Base-by-base conservation (phyloP, 2,797 vertebrate genomes). In the Propithecus perrieri region DNA sequence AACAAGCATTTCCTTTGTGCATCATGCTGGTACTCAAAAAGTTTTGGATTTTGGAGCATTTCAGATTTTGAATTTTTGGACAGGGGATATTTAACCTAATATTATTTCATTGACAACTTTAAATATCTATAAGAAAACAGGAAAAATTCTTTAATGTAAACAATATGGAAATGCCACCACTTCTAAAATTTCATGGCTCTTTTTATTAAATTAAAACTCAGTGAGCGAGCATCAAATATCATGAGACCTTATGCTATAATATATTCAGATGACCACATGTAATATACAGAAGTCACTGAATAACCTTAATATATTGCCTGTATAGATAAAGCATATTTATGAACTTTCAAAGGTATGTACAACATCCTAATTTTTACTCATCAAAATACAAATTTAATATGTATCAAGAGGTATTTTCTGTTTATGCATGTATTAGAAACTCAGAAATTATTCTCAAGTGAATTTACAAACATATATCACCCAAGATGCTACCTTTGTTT, bases 51-150 rank as follows among this genome's bases (percentile, higher is more conserved):
- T 76, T 76, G 48, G 3, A n/a, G 20, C 18, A 26, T 55, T 78
- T 78, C 22, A 13, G 50, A 26, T 55, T 78, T 78, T 55, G 50
- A 24, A 55, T 53, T 55, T 55, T 78, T 8, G 11, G 12, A 78
- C 35, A 35, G 53, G n/a, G 33, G 22, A 78, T 35, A 53, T 30
- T 50, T 48, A 50, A 75, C 43, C 72, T 33, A 18, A 18, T 63
- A 71, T 57, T 87, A 85, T 81, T 30, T 97, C 55, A 76, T 38
- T 81, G 69, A 4, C 28, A 89, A 59, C 53, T 85, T 94, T 96
- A 91, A 55, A 76, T 87, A 94, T 81, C 53, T 96, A 17, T 89
- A 55, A 85, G 65, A 80, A 94, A 95, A 55, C 57, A 94, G 59
- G 88, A 85, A 89, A 72, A 35, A 69, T 85, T 72, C 46, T 92